Evolutionary conservation across 2,113 vertebrate genomes (phyloP).

Genomic region (Pomatostomus ruficeps): DNA sequence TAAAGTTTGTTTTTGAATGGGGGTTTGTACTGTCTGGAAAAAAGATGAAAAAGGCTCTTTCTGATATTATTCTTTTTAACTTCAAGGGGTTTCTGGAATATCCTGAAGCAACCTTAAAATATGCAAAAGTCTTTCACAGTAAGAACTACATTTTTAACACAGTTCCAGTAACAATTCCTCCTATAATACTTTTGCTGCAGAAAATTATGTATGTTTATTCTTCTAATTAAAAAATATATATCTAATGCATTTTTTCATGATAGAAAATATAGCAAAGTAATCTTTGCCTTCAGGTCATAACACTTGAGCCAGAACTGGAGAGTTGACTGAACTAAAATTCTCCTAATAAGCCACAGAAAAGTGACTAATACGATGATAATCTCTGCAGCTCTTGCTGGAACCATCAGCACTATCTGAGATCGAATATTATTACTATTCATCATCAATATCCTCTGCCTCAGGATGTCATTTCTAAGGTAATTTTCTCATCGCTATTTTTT

Average conservation of each 20-base stretch:
- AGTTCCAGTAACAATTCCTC: not conserved
- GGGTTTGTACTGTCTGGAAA: not conserved
- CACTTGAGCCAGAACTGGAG: not conserved
- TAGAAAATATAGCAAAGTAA: not conserved
- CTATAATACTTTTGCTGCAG: not conserved
- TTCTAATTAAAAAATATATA: not conserved
- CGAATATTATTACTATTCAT: not conserved
- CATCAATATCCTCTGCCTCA: conserved; percentile 5
- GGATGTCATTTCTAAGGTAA: conserved; percentile 20
- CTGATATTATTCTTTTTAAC: not conserved
- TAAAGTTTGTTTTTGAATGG: conserved; percentile 1
- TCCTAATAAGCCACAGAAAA: not conserved
- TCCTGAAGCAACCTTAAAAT: conserved; percentile 13
- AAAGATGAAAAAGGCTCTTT: not conserved
- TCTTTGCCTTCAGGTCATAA: not conserved
- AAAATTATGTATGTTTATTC: not conserved
- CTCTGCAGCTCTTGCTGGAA: conserved; percentile 5
- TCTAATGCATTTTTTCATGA: not conserved
- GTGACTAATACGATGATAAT: not conserved
- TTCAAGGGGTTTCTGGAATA: conserved; percentile 1
- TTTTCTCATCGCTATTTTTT: not conserved
- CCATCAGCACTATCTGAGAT: not conserved
- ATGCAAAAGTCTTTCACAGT: not conserved
- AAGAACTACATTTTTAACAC: not conserved
- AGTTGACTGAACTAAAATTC: not conserved